Evolutionary conservation across 2,113 vertebrate genomes (phyloP).

Genomic region (Thinocorus orbignyianus): DNA sequence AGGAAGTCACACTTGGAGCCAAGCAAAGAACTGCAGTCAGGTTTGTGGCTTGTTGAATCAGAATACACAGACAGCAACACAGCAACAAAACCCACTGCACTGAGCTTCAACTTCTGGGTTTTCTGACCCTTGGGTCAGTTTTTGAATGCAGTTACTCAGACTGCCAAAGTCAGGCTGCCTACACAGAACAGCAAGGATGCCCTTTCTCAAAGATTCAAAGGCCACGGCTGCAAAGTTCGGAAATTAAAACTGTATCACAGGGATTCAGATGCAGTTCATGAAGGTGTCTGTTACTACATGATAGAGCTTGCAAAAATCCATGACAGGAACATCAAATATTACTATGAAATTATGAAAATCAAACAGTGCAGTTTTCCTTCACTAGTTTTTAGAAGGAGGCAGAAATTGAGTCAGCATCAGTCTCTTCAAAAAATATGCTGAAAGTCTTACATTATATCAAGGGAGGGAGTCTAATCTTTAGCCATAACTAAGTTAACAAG

Average conservation of each 20-base stretch:
- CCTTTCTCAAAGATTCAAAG: not conserved
- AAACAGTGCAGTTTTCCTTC: not conserved
- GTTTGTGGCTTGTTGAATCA: not conserved
- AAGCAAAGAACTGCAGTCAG: not conserved
- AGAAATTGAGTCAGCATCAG: not conserved
- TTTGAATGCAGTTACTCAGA: not conserved
- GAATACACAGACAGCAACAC: not conserved
- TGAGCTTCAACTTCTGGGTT: not conserved
- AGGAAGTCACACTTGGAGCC: not conserved
- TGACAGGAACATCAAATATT: not conserved
- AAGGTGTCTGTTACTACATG: not conserved
- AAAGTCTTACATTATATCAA: not conserved
- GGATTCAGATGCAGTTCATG: not conserved
- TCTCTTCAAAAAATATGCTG: not conserved
- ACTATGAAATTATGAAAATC: not conserved
- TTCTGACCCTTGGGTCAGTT: not conserved
- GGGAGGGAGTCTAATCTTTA: not conserved
- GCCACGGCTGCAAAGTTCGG: not conserved
- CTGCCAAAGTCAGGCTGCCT: not conserved
- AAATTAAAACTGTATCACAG: not conserved
- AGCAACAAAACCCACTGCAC: not conserved
- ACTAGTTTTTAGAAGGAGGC: too few species aligned
- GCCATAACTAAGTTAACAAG: not conserved
- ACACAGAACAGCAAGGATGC: not conserved
- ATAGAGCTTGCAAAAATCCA: not conserved